Conservation (phyloP, 2,888 invertebrate genomes). For the Adineta ricciae region DNA sequence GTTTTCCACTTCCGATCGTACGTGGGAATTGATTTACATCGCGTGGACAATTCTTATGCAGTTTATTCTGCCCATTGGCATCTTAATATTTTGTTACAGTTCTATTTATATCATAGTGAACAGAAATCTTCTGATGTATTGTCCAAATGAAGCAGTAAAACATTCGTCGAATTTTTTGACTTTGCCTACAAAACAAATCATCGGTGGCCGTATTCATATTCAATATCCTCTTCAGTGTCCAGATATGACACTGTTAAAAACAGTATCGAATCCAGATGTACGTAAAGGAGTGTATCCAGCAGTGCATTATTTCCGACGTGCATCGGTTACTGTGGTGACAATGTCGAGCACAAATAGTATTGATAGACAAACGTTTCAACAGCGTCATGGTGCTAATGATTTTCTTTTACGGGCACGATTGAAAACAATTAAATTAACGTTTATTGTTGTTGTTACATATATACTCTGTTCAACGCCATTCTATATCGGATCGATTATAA, state of each 20-base stretch:
- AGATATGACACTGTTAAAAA: not conserved
- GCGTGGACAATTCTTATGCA: not conserved
- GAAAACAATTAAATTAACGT: conserved; percentile 53
- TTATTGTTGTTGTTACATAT: conserved; percentile 57
- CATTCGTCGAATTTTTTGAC: no score
- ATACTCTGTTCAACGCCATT: conserved; percentile 62
- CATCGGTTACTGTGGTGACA: not conserved
- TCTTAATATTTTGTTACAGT: not conserved
- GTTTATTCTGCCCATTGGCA: not conserved
- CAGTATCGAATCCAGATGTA: not conserved
- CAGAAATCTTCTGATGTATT: not conserved
- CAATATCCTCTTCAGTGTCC: not conserved
- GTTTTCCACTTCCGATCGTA: not conserved
- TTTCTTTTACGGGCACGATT: conserved; percentile 52
- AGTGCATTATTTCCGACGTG: not conserved
- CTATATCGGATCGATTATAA: conserved; percentile 23
- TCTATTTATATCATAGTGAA: not conserved
- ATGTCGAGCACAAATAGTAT: not conserved
- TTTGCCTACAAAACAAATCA: not conserved
- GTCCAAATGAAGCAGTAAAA: not conserved
- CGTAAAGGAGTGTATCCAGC: not conserved
- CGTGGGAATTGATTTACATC: not conserved
- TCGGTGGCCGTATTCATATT: not conserved
- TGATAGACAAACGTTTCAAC: conserved; percentile 36
- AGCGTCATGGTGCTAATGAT: conserved; percentile 49